These are phyloP conservation scores for Poicephalus gulielmi DNA, from an alignment of 2,113 vertebrate species.

Conservation along the genomic window DNA sequence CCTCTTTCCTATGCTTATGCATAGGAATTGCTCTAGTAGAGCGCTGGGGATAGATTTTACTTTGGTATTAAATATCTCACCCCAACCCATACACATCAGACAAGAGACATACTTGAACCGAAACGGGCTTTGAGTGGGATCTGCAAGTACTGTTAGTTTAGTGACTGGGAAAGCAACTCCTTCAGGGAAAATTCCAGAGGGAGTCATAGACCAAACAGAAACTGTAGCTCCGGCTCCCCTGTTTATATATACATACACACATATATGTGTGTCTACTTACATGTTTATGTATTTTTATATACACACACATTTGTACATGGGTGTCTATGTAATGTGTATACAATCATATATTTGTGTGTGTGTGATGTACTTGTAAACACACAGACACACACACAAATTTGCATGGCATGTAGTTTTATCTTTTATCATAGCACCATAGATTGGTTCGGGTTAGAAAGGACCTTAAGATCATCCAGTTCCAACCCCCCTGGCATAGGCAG, in stretches of 20 bases:
- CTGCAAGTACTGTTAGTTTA: neutral
- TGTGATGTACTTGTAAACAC: neutral
- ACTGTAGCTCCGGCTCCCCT: neutral
- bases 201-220: neutral
- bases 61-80: neutral
- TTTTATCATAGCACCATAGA: neutral
- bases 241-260: neutral
- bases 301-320: neutral
- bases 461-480: neutral
- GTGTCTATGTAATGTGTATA: neutral
- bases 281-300: neutral
- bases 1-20: neutral
- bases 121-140: neutral
- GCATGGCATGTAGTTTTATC: neutral
- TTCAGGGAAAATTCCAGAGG: neutral
- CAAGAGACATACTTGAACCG: neutral
- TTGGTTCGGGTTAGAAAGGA: neutral
- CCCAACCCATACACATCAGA: neutral
- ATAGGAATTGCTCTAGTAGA: neutral
- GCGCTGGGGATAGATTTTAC: neutral
- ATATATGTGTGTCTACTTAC: neutral
- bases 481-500: neutral
- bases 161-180: neutral
- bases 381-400: neutral
- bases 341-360: neutral